phyloP scores from a whole-genome alignment of 2,113 vertebrate species.

The Grus americana region DNA sequence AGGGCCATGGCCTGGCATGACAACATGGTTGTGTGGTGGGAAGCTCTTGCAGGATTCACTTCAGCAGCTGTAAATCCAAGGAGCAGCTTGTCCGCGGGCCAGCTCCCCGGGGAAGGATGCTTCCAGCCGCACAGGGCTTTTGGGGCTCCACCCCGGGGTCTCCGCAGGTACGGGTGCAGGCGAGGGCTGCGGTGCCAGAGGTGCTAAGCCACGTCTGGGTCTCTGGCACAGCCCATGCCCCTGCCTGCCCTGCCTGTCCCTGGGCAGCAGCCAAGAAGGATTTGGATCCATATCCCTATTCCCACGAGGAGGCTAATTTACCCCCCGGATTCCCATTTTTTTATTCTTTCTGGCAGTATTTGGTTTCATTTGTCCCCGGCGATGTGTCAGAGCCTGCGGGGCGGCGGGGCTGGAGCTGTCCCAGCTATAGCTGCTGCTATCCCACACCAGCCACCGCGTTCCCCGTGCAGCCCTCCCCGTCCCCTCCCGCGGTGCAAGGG shows the following conservation, averaged over 20 bases:
- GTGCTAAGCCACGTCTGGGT: background rate
- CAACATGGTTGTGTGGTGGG: accelerated
- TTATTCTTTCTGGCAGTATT: background rate
- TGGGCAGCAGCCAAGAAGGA: background rate
- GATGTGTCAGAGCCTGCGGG: background rate
- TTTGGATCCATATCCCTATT: background rate
- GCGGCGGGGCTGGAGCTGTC: accelerated
- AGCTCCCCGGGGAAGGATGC: background rate
- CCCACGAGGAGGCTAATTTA: background rate
- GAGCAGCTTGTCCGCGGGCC: background rate
- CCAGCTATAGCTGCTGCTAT: background rate
- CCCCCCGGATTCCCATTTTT: background rate
- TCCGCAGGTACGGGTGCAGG: accelerated
- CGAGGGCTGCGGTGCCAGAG: accelerated
- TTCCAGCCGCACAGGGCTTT: background rate
- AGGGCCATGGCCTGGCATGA: background rate
- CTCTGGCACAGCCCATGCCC: background rate
- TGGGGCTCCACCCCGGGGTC: accelerated
- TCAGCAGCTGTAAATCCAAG: background rate
- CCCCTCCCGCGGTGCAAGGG: background rate
- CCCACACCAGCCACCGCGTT: accelerated
- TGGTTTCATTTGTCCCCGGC: background rate
- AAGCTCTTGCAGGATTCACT: background rate
- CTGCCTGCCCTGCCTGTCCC: background rate
- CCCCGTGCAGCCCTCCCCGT: background rate